Base-by-base conservation (phyloP, 2,113 vertebrate genomes). In the Phalacrocorax brasilianus region DNA sequence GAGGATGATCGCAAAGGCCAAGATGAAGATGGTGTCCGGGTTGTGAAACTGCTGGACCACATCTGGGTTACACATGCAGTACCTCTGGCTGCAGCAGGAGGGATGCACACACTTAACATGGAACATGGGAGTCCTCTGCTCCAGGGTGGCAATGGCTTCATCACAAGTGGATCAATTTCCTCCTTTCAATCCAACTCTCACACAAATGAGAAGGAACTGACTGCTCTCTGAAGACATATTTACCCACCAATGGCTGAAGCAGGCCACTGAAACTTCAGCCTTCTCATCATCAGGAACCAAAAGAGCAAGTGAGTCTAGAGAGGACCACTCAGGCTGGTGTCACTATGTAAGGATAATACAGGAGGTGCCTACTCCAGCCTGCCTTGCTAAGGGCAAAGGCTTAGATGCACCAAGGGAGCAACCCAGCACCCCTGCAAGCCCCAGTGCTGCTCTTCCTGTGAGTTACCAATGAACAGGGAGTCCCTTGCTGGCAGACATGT, bases 11-110 rank as follows among this genome's bases (percentile, higher is more conserved):
- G 99, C 99, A 5, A 99, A 99, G 89, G 99, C 99, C 97, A 99
- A 96, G 98, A 99, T 99, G 98, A 99, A 99, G 98, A 99, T 99
- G 96, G 99, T 99, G 98, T 99, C 99, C 0, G 99, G 99, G 97
- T 99, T 99, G 98, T 99, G 99, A 96, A 99, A 99, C 97, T 99
- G 99, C 97, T 99, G 99, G 85, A 99, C 99, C 97, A 99, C 99
- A 19, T 99, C 99, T 2, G 99, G 99, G 96, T 99, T 99, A 93
- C 99, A 99, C 99, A 99, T 99, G 95, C 99, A 99, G 97, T 99
- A 99, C 90, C 99, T 98, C 97, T 99, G 99, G 98, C 99, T 99
- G 98, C 42, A 63, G 91, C 12, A 85, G 81, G 81, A 93, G 59
- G 95, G 90, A 97, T 93, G 85, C 61, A 95, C 81, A 95, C 66